These are phyloP conservation scores for Nothocercus julius DNA, from an alignment of 2,113 vertebrate species.

Conservation along the genomic window DNA sequence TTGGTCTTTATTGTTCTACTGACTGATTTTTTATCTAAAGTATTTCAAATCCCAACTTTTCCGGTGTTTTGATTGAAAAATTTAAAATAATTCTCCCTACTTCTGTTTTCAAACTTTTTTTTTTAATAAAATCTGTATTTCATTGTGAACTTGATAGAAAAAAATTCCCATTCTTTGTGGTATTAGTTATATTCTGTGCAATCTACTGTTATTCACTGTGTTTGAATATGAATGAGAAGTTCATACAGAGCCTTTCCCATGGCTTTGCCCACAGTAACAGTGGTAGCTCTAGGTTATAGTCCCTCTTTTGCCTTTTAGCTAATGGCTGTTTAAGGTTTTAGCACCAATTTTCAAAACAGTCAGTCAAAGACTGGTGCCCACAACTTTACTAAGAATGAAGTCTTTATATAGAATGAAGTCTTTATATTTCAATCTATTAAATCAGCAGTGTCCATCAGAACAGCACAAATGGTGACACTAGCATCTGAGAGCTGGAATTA, in stretches of 20 bases:
- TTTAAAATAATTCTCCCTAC: not conserved
- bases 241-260: not conserved
- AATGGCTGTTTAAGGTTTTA: not conserved
- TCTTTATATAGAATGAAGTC: not conserved
- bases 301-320: not conserved
- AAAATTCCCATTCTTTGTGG: not conserved
- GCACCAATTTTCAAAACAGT: not conserved
- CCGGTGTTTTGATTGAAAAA: not conserved
- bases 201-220: not conserved
- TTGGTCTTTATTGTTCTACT: not conserved
- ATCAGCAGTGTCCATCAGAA: not conserved
- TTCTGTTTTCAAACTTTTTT: not conserved
- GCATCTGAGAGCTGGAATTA: not conserved
- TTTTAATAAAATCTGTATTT: not conserved
- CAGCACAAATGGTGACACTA: not conserved
- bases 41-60: not conserved
- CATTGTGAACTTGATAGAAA: not conserved
- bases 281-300: not conserved
- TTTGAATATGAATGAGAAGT: accelerated
- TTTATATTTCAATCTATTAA: not conserved
- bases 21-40: not conserved
- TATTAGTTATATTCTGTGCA: not conserved
- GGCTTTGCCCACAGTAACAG: not conserved
- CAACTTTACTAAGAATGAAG: not conserved
- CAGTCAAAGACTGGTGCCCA: not conserved